Evolutionary conservation across 53 echinoderm and acorn worm species (phyloP).

Genomic region (Holothuria leucospilota): DNA sequence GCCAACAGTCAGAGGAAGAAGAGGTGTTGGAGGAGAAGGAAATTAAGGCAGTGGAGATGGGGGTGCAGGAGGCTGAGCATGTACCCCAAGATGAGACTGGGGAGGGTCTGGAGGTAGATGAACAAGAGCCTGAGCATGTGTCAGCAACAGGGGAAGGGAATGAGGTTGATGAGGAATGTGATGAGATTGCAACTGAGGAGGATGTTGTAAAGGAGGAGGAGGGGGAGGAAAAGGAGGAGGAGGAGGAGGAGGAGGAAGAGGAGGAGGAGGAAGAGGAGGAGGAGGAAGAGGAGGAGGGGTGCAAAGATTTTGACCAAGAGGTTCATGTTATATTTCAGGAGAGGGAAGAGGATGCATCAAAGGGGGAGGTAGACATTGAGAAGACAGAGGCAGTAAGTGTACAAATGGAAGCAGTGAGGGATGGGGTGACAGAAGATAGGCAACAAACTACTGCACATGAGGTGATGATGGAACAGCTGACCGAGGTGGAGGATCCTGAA

Average conservation of each 20-base stretch:
- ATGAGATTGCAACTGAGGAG: no score
- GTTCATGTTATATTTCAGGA: not conserved
- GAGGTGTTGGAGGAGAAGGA: constrained; percentile 7
- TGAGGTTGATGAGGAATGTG: no score
- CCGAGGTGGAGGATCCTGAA: not conserved
- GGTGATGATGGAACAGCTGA: no score
- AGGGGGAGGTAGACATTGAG: not conserved
- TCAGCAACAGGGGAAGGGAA: no score
- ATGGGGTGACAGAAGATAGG: no score
- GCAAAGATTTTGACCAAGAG: not conserved
- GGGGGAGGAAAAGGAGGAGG: not conserved
- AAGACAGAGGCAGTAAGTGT: not conserved
- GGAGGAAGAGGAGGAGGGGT: not conserved
- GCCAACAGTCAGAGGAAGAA: constrained; percentile 33
- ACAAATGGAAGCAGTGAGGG: no score
- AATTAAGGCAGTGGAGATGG: not conserved
- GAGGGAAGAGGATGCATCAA: not conserved
- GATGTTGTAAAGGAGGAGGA: not conserved
- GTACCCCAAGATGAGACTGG: not conserved
- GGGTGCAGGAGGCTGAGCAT: not conserved
- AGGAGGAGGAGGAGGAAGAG: not conserved
- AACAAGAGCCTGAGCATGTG: not conserved
- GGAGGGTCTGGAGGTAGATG: not conserved
- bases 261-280: not conserved
- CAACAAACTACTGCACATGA: no score